Conservation (phyloP, 2,113 vertebrate species). For the Tricholaema leucomelas region DNA sequence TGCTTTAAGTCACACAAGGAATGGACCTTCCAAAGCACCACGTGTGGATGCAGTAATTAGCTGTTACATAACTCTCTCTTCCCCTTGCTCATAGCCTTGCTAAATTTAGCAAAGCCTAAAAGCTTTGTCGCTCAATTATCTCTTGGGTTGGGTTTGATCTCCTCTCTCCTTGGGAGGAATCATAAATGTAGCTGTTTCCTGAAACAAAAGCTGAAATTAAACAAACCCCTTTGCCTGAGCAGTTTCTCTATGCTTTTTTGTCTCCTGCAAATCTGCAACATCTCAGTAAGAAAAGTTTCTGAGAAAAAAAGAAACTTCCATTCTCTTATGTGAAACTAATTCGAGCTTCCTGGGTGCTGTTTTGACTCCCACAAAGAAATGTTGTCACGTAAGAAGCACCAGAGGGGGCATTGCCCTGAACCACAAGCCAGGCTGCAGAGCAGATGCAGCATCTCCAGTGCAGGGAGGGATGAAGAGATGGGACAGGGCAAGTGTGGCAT, state of each 20-base stretch:
- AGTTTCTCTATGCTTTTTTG: background rate
- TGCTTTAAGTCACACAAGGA: background rate
- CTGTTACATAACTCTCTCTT: background rate
- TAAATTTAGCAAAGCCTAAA: background rate
- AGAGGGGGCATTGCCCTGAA: background rate
- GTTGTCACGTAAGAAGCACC: background rate
- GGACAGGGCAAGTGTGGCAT: fast-evolving
- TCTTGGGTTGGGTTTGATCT: background rate
- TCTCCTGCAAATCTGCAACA: background rate
- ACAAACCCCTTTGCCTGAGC: background rate
- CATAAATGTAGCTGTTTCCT: background rate
- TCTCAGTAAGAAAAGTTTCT: background rate
- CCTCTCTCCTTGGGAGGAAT: background rate
- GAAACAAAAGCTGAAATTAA: background rate
- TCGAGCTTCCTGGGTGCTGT: background rate
- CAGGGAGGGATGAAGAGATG: fast-evolving
- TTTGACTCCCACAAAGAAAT: background rate
- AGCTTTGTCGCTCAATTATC: background rate
- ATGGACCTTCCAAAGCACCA: background rate
- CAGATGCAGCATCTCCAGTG: background rate
- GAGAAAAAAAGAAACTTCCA: background rate
- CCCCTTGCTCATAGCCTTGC: background rate
- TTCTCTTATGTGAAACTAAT: background rate
- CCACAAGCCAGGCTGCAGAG: background rate
- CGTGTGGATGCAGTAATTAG: background rate